Conservation (phyloP, 2,113 vertebrate genomes). For the Microtus oregoni region DNA sequence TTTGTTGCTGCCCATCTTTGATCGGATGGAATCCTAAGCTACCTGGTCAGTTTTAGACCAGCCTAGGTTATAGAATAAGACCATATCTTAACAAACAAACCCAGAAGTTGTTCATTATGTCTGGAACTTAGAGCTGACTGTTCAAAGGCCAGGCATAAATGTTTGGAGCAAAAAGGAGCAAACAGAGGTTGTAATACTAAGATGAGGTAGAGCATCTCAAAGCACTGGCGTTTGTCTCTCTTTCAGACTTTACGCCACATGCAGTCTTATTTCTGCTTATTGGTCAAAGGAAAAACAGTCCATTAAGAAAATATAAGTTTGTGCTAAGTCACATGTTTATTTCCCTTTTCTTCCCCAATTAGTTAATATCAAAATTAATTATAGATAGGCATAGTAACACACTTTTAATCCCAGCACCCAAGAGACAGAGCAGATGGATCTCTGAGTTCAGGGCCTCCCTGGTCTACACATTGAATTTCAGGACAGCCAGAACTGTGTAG, state of each 20-base stretch:
- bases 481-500: background rate
- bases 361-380: background rate
- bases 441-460: background rate
- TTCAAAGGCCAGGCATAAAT: background rate
- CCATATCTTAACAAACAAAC: background rate
- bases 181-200: background rate
- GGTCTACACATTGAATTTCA: background rate
- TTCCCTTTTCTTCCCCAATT: background rate
- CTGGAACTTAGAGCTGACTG: background rate
- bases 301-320: background rate
- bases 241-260: background rate
- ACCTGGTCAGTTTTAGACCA: background rate
- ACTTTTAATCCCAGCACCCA: background rate
- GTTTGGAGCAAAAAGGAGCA: background rate
- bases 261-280: background rate
- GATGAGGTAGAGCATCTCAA: background rate
- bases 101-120: background rate
- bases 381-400: background rate
- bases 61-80: background rate
- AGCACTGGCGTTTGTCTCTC: background rate
- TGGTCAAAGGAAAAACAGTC: background rate
- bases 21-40: background rate
- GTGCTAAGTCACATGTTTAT: background rate
- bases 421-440: background rate
- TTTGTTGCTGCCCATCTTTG: fast-evolving